phyloP scores from a whole-genome alignment of 92 coral and sea anemone genomes.

The Ricordea florida region DNA sequence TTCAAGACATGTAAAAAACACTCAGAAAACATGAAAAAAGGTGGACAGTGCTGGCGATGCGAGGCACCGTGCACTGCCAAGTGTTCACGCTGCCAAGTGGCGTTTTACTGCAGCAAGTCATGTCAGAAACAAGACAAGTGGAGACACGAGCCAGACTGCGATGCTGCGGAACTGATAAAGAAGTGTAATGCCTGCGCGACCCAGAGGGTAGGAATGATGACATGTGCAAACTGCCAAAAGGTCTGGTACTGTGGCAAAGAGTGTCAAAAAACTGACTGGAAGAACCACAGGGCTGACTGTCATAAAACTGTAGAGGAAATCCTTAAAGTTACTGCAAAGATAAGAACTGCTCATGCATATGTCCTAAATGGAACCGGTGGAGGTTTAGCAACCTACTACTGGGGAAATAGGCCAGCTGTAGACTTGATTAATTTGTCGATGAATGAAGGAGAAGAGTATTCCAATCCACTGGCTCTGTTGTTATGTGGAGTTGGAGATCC shows the following conservation, averaged over 20 bases:
- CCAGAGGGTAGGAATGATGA: not conserved
- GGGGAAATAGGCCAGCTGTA: constrained; percentile 78
- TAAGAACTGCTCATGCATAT: not conserved
- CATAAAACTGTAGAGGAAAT: constrained; percentile 7
- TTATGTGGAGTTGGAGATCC: constrained; percentile 83
- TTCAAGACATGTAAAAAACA: not conserved
- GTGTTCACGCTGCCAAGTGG: constrained; percentile 47
- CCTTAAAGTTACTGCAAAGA: not conserved
- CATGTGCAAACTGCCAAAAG: constrained; percentile 42
- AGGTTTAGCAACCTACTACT: constrained; percentile 31
- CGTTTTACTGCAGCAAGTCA: constrained; percentile 56
- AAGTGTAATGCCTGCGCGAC: constrained; percentile 38
- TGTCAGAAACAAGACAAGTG: constrained; percentile 55
- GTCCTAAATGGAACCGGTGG: not conserved
- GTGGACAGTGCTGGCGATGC: constrained; percentile 55
- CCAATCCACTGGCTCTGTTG: constrained; percentile 46
- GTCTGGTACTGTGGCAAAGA: constrained; percentile 60
- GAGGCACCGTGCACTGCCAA: not conserved
- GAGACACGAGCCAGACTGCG: constrained; percentile 63
- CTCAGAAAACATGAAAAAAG: constrained; percentile 17
- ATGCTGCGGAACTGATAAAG: constrained; percentile 17
- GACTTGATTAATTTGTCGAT: constrained; percentile 65
- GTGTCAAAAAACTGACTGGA: constrained; percentile 49
- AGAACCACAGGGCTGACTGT: constrained; percentile 54
- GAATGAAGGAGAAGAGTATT: constrained; percentile 66